These are phyloP conservation scores for Rhabdophis nuchalis DNA, from an alignment of 2,797 vertebrate species.

Conservation along the genomic window DNA sequence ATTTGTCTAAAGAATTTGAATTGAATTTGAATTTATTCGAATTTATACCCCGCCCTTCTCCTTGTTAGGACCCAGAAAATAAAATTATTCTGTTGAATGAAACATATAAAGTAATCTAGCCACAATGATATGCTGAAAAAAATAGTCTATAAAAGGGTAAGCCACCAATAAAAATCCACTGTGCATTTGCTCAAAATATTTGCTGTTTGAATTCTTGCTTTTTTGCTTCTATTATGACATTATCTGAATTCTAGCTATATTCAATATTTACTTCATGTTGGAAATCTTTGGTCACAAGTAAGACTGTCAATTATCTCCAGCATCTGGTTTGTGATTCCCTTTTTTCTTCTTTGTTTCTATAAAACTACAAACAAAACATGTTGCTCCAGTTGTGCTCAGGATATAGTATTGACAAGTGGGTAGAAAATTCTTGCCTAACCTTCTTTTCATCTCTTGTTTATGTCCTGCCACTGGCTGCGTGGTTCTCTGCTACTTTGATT, in stretches of 20 bases:
- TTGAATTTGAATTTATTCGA: too few species aligned
- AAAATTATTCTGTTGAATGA: neutral
- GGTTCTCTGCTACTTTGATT: constrained; percentile 38
- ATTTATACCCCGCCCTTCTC: too few species aligned
- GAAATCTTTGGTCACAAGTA: constrained; percentile 14
- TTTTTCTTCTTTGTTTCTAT: neutral
- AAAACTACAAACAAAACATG: neutral
- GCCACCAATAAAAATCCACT: neutral
- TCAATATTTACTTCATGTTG: constrained; percentile 3
- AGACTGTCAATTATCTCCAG: neutral
- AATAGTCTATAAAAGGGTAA: neutral
- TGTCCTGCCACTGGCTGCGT: constrained; percentile 12
- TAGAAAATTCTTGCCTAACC: neutral
- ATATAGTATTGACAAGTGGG: constrained; percentile 23
- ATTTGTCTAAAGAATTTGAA: neutral
- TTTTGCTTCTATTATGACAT: neutral
- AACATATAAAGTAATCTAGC: neutral
- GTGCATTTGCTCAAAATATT: neutral
- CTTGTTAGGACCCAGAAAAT: too few species aligned
- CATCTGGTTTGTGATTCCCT: neutral
- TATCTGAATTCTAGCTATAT: neutral
- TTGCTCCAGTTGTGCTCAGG: constrained; percentile 17
- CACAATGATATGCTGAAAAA: neutral
- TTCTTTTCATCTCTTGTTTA: constrained; percentile 51
- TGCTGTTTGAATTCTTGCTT: constrained; percentile 1